A percentile compares a stretch with the other conserved stretches of the same genome.
Evolutionary conservation across 2,797 vertebrate genomes (phyloP).

Genomic region (Karalla daura): DNA sequence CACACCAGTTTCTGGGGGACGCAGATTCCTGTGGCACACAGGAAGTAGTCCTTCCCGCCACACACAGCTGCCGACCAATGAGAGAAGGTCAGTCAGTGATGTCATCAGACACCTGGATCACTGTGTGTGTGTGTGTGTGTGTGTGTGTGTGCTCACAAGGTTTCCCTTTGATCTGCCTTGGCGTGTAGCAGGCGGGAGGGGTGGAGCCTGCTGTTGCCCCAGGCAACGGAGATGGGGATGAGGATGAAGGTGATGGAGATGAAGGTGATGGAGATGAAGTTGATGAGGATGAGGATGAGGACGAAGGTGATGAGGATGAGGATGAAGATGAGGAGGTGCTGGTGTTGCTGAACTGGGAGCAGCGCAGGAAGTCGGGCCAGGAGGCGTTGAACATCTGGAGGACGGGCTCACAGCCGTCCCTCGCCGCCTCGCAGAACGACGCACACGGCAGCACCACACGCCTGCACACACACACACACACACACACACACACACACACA

Average conservation of each 20-base stretch:
- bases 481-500: slow-evolving; percentile 36
- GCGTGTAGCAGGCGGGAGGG: slow-evolving; percentile 85
- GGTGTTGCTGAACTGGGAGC: slow-evolving; percentile 88
- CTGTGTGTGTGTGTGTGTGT: background rate
- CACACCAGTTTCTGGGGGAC: slow-evolving; percentile 90
- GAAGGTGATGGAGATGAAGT: background rate
- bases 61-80: slow-evolving; percentile 84
- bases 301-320: fast-evolving
- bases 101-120: background rate
- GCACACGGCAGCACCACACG: slow-evolving; percentile 87
- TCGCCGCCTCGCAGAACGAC: slow-evolving; percentile 93
- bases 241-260: fast-evolving
- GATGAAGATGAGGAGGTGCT: background rate
- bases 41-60: slow-evolving; percentile 86
- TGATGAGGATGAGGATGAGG: background rate
- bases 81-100: background rate
- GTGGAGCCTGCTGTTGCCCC: background rate
- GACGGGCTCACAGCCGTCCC: slow-evolving; percentile 92
- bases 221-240: background rate
- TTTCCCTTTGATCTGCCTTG: slow-evolving; percentile 85
- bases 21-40: slow-evolving; percentile 90
- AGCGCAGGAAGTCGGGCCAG: slow-evolving; percentile 94
- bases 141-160: slow-evolving; percentile 82
- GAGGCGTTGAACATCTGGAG: slow-evolving; percentile 93
- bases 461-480: slow-evolving; percentile 69